These are phyloP conservation scores for Darevskia mixta DNA, from an alignment of 2,797 vertebrate genomes.

Conservation along the genomic window DNA sequence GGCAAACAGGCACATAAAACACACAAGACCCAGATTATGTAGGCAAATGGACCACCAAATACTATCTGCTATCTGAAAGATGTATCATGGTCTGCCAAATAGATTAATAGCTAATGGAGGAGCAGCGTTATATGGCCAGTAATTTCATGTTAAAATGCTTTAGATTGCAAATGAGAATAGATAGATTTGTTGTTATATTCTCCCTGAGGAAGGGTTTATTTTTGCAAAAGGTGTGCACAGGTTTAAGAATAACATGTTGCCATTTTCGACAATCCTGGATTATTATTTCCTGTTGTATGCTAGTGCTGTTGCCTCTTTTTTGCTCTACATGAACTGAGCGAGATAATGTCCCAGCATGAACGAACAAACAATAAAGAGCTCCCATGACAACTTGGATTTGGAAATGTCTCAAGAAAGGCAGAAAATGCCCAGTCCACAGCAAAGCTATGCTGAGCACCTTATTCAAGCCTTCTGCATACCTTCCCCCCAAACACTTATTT, in stretches of 20 bases:
- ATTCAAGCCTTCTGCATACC: background rate
- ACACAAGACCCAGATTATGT: background rate
- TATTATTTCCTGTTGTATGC: background rate
- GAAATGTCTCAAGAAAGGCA: background rate
- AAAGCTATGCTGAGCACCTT: background rate
- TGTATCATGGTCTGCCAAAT: background rate
- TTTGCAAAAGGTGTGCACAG: background rate
- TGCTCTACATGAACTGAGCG: background rate
- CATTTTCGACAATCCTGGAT: background rate
- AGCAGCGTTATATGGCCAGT: background rate
- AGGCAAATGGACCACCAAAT: background rate
- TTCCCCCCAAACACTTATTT: background rate
- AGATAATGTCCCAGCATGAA: background rate
- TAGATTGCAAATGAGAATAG: too few relatives aligned
- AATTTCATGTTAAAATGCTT: background rate
- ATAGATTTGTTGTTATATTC: background rate
- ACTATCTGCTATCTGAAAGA: background rate
- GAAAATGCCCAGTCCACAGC: background rate
- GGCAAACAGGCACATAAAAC: background rate
- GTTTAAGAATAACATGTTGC: background rate
- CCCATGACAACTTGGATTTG: background rate
- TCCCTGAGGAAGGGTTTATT: background rate
- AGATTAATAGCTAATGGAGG: background rate
- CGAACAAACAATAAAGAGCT: background rate
- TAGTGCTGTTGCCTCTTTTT: background rate